Evolutionary conservation across 2,113 vertebrate species (phyloP).

Genomic region (Caranx ignobilis): DNA sequence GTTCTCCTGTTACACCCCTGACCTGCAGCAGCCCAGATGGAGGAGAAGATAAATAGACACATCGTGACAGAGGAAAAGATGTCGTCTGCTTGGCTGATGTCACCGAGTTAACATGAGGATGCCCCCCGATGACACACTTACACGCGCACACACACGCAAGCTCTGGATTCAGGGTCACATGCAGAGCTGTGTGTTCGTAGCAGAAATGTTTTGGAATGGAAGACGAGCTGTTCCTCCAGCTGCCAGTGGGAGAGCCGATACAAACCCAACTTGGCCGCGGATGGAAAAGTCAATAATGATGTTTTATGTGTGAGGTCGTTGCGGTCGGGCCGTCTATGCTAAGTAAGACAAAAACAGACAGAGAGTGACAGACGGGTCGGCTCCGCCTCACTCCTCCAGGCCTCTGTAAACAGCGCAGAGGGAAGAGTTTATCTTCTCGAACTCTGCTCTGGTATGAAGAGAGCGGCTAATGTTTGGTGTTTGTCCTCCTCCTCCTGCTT

Average conservation of each 20-base stretch:
- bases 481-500: background rate
- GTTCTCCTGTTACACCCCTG: conserved; percentile 41
- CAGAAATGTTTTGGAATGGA: conserved; percentile 43
- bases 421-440: background rate
- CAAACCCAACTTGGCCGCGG: conserved; percentile 14
- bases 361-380: background rate
- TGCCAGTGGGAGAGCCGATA: conserved; percentile 13
- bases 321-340: conserved; percentile 12
- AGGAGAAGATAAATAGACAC: conserved; percentile 34
- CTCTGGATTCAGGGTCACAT: background rate
- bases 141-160: conserved; percentile 16
- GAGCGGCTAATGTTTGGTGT: conserved; percentile 6
- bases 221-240: conserved; percentile 7
- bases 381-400: background rate
- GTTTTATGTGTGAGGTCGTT: background rate
- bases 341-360: conserved; percentile 2
- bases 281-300: conserved; percentile 58
- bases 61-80: background rate
- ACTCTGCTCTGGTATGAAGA: background rate
- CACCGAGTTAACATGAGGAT: conserved; percentile 16
- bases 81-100: conserved; percentile 13
- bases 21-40: conserved; percentile 35
- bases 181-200: background rate
- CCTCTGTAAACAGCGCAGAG: background rate
- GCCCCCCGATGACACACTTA: conserved; percentile 5